These are phyloP conservation scores for Hydrotaea diabolus DNA, from an alignment of 2,888 invertebrate species.

Conservation along the genomic window DNA sequence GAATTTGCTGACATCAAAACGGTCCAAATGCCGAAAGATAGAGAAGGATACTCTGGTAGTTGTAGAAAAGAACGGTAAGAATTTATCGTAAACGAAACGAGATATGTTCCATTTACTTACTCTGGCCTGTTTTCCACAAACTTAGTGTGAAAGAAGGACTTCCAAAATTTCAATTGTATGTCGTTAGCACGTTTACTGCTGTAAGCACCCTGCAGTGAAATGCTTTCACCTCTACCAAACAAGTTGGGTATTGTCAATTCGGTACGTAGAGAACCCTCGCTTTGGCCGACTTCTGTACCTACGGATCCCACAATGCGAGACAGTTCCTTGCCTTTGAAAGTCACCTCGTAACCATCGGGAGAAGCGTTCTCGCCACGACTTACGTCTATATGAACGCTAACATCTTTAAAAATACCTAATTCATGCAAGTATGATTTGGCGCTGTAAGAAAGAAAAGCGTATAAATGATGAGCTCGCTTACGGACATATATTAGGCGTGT, in stretches of 20 bases:
- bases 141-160: conserved; percentile 89
- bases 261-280: conserved; percentile 89
- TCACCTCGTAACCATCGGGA: conserved; percentile 91
- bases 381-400: conserved; percentile 93
- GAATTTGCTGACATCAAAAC: conserved; percentile 84
- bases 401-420: conserved; percentile 93
- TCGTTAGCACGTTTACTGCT: conserved; percentile 92
- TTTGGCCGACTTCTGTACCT: conserved; percentile 93
- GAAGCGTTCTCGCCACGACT: conserved; percentile 88
- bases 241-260: conserved; percentile 91
- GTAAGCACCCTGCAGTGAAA: conserved; percentile 91
- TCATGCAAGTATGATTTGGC: conserved; percentile 89
- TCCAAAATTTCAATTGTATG: conserved; percentile 89
- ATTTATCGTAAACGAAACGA: not conserved
- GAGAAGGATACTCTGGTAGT: conserved; percentile 85
- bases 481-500: conserved; percentile 37
- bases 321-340: conserved; percentile 92
- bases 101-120: conserved; percentile 82
- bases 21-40: conserved; percentile 85
- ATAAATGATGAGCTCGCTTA: too few relatives aligned
- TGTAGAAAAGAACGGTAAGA: not conserved
- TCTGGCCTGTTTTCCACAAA: conserved; percentile 83
- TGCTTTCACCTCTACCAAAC: conserved; percentile 91
- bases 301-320: conserved; percentile 91
- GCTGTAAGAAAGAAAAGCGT: conserved; percentile 79